A percentile compares a stretch with the other conserved stretches of the same genome.
Evolutionary conservation across 2,797 vertebrate genomes (phyloP).

Genomic region (Gambusia yucatana): DNA sequence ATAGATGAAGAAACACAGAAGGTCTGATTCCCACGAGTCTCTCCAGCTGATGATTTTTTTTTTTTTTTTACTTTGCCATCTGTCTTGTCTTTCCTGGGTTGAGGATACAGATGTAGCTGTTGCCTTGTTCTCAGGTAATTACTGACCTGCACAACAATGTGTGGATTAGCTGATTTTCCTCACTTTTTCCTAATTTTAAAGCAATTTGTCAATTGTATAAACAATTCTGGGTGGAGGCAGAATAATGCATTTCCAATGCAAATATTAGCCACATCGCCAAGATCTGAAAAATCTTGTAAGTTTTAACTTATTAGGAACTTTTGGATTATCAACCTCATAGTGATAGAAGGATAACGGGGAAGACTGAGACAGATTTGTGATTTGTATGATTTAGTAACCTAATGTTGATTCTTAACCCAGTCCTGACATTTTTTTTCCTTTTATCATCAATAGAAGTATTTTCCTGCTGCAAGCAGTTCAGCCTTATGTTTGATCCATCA

Average conservation of each 20-base stretch:
- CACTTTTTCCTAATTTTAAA: background rate
- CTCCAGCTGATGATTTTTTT: constrained; percentile 52
- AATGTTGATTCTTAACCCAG: background rate
- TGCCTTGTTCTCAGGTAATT: constrained; percentile 36
- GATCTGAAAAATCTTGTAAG: background rate
- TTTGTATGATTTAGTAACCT: background rate
- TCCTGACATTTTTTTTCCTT: background rate
- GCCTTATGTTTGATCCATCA: background rate
- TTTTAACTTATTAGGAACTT: background rate
- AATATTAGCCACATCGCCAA: background rate
- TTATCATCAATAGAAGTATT: background rate
- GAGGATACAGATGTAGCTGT: constrained; percentile 61
- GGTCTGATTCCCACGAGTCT: constrained; percentile 70
- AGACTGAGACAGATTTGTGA: background rate
- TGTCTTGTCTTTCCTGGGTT: constrained; percentile 48
- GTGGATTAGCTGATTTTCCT: too few relatives aligned
- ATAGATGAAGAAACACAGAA: constrained; percentile 58
- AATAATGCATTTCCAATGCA: background rate
- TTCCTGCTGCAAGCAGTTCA: background rate
- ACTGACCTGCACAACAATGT: constrained; percentile 23
- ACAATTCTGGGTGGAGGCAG: background rate
- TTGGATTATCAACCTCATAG: background rate
- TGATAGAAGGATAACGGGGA: background rate
- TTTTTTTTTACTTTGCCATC: constrained; percentile 48
- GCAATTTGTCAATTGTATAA: background rate